Conservation (phyloP, 2,888 invertebrate genomes). For the Ormyrus nitidulus region DNA sequence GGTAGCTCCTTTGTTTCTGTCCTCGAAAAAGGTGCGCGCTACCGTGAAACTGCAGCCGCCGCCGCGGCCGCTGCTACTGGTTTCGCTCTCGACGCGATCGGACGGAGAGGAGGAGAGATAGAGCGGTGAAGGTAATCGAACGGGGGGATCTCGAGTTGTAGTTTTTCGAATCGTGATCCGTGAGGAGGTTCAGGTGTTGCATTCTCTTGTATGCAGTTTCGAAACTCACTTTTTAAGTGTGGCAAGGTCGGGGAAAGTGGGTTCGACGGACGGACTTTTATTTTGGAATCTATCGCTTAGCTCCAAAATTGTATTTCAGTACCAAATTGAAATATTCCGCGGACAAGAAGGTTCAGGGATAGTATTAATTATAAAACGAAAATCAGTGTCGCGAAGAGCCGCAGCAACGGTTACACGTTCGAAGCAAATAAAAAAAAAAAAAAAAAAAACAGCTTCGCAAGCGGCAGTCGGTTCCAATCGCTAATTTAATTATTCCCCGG, state of each 20-base stretch:
- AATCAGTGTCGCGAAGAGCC: too few relatives aligned
- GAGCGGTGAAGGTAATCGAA: conserved; percentile 17
- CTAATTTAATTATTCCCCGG: not conserved
- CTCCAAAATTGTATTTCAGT: too few relatives aligned
- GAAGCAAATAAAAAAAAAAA: conserved; percentile 3
- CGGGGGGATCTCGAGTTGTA: conserved; percentile 5
- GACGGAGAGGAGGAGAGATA: too few relatives aligned
- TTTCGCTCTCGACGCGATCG: conserved; percentile 31
- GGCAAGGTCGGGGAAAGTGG: not conserved
- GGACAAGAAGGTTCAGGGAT: too few relatives aligned
- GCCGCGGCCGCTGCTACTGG: conserved; percentile 34
- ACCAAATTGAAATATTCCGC: too few relatives aligned
- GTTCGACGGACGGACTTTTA: not conserved
- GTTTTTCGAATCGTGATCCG: conserved; percentile 13
- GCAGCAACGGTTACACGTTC: not conserved
- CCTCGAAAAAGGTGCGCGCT: conserved; percentile 16
- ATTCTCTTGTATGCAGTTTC: too few relatives aligned
- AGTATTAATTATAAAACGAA: too few relatives aligned
- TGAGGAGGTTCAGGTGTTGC: conserved; percentile 4
- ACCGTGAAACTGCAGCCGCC: too few relatives aligned
- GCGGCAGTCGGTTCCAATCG: not conserved
- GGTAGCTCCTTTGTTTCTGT: conserved; percentile 39
- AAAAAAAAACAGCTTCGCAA: not conserved
- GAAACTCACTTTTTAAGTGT: too few relatives aligned
- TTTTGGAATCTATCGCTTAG: too few relatives aligned